Percentiles rank a stretch among this genome's conserved stretches.
Evolutionary conservation across 2,113 vertebrate species (phyloP).

Genomic region (Ardeotis arabs): DNA sequence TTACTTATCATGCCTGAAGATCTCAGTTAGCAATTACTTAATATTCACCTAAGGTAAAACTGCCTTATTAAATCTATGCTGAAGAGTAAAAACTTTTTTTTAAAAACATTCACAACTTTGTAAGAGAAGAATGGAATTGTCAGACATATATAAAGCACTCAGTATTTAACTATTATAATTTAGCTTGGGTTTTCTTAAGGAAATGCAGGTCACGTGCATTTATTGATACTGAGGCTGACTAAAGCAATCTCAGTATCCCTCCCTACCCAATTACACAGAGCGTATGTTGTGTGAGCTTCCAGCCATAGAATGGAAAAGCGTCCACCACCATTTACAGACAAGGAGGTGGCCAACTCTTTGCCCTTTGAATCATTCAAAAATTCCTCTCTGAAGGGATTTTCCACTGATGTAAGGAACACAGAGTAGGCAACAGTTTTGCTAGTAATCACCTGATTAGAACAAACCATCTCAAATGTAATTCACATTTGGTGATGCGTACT

Average conservation of each 20-base stretch:
- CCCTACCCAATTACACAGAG: not conserved
- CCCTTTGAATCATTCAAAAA: not conserved
- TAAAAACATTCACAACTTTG: not conserved
- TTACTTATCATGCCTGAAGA: constrained; percentile 28
- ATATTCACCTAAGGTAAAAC: constrained; percentile 17
- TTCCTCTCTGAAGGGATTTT: not conserved
- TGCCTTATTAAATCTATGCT: not conserved
- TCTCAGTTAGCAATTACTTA: constrained; percentile 37
- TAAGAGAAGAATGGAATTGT: not conserved
- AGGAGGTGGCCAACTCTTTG: not conserved
- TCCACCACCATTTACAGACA: no score
- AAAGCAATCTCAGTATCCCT: not conserved
- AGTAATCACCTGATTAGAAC: not conserved
- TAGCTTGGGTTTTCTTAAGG: not conserved
- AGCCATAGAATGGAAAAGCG: not conserved
- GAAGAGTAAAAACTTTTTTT: not conserved
- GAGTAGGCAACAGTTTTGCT: not conserved
- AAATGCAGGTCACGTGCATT: not conserved
- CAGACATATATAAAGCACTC: not conserved
- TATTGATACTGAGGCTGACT: not conserved
- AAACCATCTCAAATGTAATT: not conserved
- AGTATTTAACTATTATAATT: not conserved
- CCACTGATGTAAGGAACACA: rapidly evolving
- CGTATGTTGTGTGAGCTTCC: not conserved
- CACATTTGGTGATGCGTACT: not conserved